A percentile compares a stretch with the other conserved stretches of the same genome.
phyloP scores from a whole-genome alignment of 1,140 invertebrate species.

The Panonychus citri region DNA sequence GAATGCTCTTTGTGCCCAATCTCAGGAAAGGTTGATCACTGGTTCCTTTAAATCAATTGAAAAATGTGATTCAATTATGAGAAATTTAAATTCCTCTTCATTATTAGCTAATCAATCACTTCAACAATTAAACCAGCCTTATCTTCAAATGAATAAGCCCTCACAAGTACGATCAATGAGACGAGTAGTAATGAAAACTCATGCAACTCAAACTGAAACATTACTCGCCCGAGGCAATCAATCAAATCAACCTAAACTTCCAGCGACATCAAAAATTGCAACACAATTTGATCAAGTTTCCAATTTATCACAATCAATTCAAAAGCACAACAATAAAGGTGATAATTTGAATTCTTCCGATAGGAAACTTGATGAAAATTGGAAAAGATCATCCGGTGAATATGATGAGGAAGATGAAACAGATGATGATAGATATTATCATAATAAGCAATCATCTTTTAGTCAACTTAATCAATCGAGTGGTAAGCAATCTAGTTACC shows the following conservation, averaged over 20 bases:
- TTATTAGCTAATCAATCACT: no score
- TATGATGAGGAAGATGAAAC: no score
- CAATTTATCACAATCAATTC: no score
- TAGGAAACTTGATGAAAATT: no score
- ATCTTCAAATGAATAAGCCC: neutral
- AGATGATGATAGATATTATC: no score
- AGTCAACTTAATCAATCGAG: no score
- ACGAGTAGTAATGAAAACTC: constrained; percentile 47
- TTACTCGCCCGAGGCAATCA: neutral
- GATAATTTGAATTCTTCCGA: no score
- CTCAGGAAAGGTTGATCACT: neutral
- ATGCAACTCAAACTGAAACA: constrained; percentile 54
- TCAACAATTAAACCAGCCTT: neutral
- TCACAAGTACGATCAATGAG: neutral
- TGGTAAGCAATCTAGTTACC: no score
- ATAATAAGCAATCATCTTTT: no score
- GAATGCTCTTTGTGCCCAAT: neutral
- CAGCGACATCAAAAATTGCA: neutral
- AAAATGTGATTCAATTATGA: neutral
- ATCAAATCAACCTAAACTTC: neutral
- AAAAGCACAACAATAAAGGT: no score
- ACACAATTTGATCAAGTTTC: no score
- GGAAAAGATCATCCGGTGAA: no score
- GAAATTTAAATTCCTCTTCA: neutral
- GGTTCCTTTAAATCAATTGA: neutral